Base-by-base conservation (phyloP, 2,888 invertebrate species). In the Synergus gifuensis region DNA sequence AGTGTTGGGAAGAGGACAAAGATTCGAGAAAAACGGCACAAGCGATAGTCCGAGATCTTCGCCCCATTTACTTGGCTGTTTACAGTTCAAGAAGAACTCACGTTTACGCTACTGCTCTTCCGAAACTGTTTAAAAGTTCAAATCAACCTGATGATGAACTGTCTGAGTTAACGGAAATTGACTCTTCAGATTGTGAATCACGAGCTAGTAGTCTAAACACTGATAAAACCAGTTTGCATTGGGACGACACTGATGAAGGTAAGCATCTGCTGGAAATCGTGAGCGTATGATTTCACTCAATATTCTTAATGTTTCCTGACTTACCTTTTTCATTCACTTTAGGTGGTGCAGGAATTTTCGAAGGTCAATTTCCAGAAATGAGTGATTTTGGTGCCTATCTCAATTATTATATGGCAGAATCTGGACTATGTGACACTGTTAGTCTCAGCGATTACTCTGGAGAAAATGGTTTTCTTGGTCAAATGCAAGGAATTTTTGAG, bases 31-130 rank as follows among this genome's bases (percentile, higher is more conserved):
- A 96, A 90, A 95, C 96, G 86, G 97, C 97, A 77, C 97, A 98
- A 92, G 96, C 95, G 82, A 96, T 98, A 87, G 96, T 97, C 95
- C 94, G 97, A 90, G 97, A 97, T 92, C 95, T 97, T 85, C 96
- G 96, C 92, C 96, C 96, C 91, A 95, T 96, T 89, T 93, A 96
- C 83, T 96, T 96, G 89, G 95, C 96, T 93, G 95, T 95, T 4
- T 95, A 94, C 86, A 95, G 95, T 89, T 94, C 95, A 2, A 93
- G 95, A 84, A 91, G 94, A 80, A 93, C 91, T 22, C 95, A 95
- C 88, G 92, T 94, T 1, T 95, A 95, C 87, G 93, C 94, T 3
- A 93, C 94, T 58, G 93, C 94, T 7, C 92, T 92, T 78, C 92
- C 93, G 14, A 92, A 91, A 84, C 80, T 88, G 5, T 87, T 90